Conservation (phyloP, 2,113 vertebrate genomes). For the Recurvirostra avosetta region DNA sequence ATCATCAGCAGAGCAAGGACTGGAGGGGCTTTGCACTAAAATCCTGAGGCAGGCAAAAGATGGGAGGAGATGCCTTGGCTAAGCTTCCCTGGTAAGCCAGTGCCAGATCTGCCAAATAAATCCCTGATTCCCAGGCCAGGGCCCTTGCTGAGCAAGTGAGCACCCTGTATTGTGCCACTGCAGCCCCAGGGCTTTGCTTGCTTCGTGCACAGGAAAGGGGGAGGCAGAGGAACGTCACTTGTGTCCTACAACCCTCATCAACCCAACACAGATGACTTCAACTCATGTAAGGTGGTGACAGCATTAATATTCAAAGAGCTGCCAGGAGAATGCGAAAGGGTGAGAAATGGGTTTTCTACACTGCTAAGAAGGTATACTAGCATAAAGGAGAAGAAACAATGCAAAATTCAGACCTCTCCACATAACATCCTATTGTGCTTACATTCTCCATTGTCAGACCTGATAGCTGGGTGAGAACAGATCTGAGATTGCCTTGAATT, state of each 20-base stretch:
- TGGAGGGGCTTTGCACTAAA: background rate
- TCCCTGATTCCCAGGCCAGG: background rate
- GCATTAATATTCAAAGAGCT: background rate
- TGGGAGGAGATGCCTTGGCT: background rate
- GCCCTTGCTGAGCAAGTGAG: background rate
- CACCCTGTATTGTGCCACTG: fast-evolving
- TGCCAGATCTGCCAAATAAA: background rate
- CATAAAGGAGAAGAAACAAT: background rate
- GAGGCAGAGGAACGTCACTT: background rate
- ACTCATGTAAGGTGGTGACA: background rate
- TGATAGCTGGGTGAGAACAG: background rate
- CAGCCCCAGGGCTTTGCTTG: background rate
- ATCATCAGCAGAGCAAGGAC: background rate
- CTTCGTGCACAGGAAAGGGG: background rate
- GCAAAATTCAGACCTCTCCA: background rate
- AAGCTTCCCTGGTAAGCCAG: background rate
- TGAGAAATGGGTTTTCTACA: background rate
- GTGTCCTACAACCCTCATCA: background rate
- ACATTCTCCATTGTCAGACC: background rate
- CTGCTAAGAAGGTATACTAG: background rate
- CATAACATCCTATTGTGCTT: background rate
- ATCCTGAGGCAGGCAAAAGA: background rate
- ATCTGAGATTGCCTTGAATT: background rate
- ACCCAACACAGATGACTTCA: background rate
- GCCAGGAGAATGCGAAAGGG: background rate